phyloP scores from a whole-genome alignment of 2,888 invertebrate genomes.

The Morpho achilles region DNA sequence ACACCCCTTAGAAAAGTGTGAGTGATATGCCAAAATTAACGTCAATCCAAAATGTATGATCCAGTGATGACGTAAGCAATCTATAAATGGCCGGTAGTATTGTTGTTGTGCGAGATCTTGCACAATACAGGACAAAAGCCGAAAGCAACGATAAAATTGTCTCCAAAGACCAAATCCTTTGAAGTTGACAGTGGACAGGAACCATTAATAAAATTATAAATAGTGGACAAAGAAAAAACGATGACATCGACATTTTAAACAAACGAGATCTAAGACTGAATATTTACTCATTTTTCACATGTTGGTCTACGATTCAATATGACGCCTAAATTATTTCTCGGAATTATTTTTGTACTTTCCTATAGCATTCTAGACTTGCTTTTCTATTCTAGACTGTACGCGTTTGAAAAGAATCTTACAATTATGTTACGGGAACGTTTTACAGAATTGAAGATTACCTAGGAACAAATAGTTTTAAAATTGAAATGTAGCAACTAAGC shows the following conservation, averaged over 20 bases:
- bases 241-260: slow-evolving; percentile 30
- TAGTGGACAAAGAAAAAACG: slow-evolving; percentile 49
- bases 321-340: background rate
- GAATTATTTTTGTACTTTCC: background rate
- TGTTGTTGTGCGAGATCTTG: slow-evolving; percentile 71
- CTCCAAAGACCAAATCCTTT: slow-evolving; percentile 60
- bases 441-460: too few relatives aligned
- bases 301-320: background rate
- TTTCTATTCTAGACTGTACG: too few relatives aligned
- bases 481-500: too few relatives aligned
- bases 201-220: slow-evolving; percentile 68
- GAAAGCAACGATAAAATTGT: slow-evolving; percentile 66
- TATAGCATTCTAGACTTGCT: background rate
- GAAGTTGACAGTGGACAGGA: slow-evolving; percentile 43
- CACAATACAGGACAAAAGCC: slow-evolving; percentile 56
- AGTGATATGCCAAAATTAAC: slow-evolving; percentile 53
- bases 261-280: slow-evolving; percentile 22
- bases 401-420: too few relatives aligned
- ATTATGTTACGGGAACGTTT: too few relatives aligned
- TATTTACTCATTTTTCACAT: background rate
- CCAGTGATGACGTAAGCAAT: slow-evolving; percentile 60
- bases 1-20: slow-evolving; percentile 47
- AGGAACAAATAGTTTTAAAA: too few relatives aligned
- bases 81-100: slow-evolving; percentile 48
- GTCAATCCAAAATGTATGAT: slow-evolving; percentile 65